Base-by-base conservation (phyloP, 2,113 vertebrate genomes). In the Promerops cafer region DNA sequence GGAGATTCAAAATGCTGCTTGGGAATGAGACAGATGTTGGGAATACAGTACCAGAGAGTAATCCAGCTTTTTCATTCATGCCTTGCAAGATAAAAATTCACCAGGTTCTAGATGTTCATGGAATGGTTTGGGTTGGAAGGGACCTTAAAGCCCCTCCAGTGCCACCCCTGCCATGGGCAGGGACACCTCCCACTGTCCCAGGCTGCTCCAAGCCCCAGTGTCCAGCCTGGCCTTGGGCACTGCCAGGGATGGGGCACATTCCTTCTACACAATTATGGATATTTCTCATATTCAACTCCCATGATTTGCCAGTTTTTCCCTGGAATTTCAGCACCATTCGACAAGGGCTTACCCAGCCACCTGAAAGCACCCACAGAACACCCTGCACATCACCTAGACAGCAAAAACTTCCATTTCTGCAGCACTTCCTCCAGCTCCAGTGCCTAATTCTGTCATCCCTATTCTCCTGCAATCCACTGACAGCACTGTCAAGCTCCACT, bases 41-140 rank as follows among this genome's bases (percentile, higher is more conserved):
- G 16, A 60, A 56, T 2, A 4, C 0, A n/a, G 28, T 1, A 23
- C 0, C 2, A 45, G 2, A 30, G 24, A 42, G 13, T 1, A 40
- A 18, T 1, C 6, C 61, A 33, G 30, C 19, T 15, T 69, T 31
- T 53, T 9, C 54, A 57, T 7, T 63, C 28, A 3, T 28, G 28
- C 19, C 35, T 42, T 35, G 17, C 1, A 7, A 16, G 54, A 16
- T 0, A 2, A 23, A 47, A 31, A 52, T 39, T 52, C 8, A 1
- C 13, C 22, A 39, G 13, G 21, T 27, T 76, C 30, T 13, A 6
- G 7, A 20, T 15, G 23, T n/a, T 22, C 23, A 16, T 5, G 26
- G 54, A 37, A 61, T 16, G 47, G 23, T 20, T 54, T 30, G 40
- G 56, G 74, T 4, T 16, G 47, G 40, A n/a, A 70, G 15, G 45